Conservation (phyloP, 2,797 vertebrate genomes). For the Thalassophryne amazonica region DNA sequence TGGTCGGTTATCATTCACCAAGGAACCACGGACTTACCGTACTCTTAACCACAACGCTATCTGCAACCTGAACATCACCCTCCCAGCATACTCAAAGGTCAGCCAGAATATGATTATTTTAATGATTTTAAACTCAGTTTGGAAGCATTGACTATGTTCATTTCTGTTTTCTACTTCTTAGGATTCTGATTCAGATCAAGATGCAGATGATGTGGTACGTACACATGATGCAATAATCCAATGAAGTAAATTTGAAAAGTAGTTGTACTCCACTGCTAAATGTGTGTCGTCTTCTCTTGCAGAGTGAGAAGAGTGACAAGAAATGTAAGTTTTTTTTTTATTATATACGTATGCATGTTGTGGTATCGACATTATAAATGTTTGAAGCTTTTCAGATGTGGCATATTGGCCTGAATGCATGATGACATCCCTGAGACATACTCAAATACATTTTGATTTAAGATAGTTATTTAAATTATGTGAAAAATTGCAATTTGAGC, state of each 20-base stretch:
- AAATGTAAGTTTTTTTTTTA: conserved; percentile 88
- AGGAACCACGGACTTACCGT: conserved; percentile 93
- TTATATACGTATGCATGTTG: neutral
- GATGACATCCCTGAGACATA: too few relatives aligned
- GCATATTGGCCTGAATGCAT: neutral
- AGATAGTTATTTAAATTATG: neutral
- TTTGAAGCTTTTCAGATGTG: neutral
- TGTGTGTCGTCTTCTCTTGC: conserved; percentile 58
- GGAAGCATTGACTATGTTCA: neutral
- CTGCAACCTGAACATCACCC: conserved; percentile 97
- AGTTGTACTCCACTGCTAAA: conserved; percentile 17
- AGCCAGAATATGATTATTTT: conserved; percentile 8
- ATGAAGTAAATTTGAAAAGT: neutral
- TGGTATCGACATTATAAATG: neutral
- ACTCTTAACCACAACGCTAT: conserved; percentile 95
- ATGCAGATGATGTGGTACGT: conserved; percentile 95
- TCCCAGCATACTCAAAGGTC: conserved; percentile 94
- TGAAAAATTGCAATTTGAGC: too few relatives aligned
- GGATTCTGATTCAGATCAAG: conserved; percentile 98
- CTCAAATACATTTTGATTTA: too few relatives aligned
- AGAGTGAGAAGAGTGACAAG: conserved; percentile 93
- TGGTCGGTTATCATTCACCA: conserved; percentile 95
- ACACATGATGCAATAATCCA: neutral
- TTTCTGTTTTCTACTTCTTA: conserved; percentile 55
- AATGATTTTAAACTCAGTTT: neutral